These are phyloP conservation scores for Meda fulgida DNA, from an alignment of 2,797 vertebrate species.

Conservation along the genomic window DNA sequence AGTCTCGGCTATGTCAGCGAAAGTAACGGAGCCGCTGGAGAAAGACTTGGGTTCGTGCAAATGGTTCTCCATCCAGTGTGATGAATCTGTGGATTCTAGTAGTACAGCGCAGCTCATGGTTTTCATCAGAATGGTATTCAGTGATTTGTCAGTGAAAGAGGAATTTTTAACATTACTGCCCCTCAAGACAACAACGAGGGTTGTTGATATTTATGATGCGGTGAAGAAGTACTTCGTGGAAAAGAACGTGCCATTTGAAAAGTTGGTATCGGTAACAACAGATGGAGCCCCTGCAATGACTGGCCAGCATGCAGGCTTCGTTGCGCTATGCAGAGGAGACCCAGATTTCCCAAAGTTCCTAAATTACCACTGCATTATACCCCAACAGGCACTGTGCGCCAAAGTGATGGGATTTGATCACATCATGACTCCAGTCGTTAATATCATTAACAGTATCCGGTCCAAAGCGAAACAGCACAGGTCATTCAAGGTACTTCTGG, in stretches of 20 bases:
- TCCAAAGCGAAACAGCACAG: not conserved
- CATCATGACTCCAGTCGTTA: not conserved
- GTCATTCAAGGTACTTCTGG: not conserved
- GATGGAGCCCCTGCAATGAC: not conserved
- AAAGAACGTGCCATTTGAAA: slow-evolving; percentile 47
- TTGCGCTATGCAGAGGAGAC: no score
- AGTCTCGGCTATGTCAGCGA: slow-evolving; percentile 34
- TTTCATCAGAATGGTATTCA: not conserved
- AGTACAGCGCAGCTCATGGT: slow-evolving; percentile 18
- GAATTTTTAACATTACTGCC: slow-evolving; percentile 52
- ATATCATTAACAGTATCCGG: not conserved
- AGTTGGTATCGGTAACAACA: slow-evolving; percentile 44
- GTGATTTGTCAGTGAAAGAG: slow-evolving; percentile 1
- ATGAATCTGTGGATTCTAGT: slow-evolving; percentile 50
- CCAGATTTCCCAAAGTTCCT: not conserved
- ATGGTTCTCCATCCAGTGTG: slow-evolving; percentile 61
- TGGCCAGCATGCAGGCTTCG: not conserved
- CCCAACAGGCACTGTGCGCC: not conserved
- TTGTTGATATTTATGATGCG: slow-evolving; percentile 50
- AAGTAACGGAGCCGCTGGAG: not conserved
- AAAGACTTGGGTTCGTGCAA: slow-evolving; percentile 7
- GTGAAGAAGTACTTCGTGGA: slow-evolving; percentile 47
- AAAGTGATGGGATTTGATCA: slow-evolving; percentile 25
- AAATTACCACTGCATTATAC: not conserved
- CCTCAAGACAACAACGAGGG: slow-evolving; percentile 53